Evolutionary conservation across 2,888 invertebrate species (phyloP), one percentile per base, ranked within the genome.

Genomic region (Pocota personata): DNA sequence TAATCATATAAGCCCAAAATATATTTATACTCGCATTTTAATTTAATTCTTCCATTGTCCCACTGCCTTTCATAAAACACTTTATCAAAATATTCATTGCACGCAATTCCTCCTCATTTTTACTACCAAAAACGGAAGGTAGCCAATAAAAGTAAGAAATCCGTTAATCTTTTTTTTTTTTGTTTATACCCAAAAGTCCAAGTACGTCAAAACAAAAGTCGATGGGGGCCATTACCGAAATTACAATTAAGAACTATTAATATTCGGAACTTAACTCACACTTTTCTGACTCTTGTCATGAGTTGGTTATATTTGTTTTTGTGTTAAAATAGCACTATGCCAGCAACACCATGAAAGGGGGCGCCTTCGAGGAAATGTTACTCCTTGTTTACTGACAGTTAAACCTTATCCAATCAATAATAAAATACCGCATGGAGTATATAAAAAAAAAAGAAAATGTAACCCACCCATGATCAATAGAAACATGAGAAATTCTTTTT

Each of bases 141-240:
- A 48, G 48, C 64, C 48, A 48, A 46, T 64, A 50, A 50, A 50
- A 50, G 24, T 24, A 60, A 71, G 30, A 58, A 58, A 71, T 46
- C 71, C 57, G 71, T 71, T 71, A 71, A 71, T 71, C 57, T 57
- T 46, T 35, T 58, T 40, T 50, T 30, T 37, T 43, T 57, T 55
- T n/a, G n/a, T 52, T 32, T 24, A 2, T 24, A 10, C 32, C 14
- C 48, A 67, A 75, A 75, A 75, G 52, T 64, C 52, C 52, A 52
- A 64, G 30, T 73, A 43, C 43, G 73, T 43, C 32, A 64, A 48
- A 58, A 12, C 46, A 72, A 71, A 58, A 72, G 48, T 58, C 48
- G 35, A 46, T 48, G 71, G 32, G 35, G 48, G 57, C 66, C 48
- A 66, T 35, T 57, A 55, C 43, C 30, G 55, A 57, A 52, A 69